phyloP scores from a whole-genome alignment of 2,113 vertebrate genomes.

The Prionailurus viverrinus region DNA sequence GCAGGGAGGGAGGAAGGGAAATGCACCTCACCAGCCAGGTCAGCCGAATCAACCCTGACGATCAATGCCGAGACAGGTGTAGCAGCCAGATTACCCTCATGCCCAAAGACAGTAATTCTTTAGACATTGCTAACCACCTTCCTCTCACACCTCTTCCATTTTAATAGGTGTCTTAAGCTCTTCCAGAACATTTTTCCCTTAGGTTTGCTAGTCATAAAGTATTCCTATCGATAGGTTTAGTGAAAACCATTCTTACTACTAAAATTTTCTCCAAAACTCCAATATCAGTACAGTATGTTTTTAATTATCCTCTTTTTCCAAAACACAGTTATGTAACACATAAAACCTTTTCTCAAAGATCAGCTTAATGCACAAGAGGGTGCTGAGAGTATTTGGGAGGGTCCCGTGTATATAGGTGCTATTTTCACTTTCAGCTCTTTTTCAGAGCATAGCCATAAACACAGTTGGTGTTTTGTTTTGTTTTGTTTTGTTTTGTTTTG shows the following conservation, averaged over 20 bases:
- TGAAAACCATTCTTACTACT: background rate
- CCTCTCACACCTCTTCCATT: background rate
- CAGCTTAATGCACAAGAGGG: background rate
- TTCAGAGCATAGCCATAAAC: background rate
- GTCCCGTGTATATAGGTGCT: background rate
- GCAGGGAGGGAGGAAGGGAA: background rate
- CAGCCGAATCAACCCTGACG: background rate
- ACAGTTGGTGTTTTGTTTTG: background rate
- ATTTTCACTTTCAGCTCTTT: background rate
- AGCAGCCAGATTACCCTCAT: background rate
- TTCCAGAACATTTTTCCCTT: background rate
- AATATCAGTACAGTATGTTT: background rate
- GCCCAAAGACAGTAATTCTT: background rate
- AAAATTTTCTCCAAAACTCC: background rate
- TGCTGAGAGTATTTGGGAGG: background rate
- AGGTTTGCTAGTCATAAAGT: background rate
- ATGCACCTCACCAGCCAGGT: background rate
- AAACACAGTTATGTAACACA: background rate
- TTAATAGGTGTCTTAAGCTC: background rate
- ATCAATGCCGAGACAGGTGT: background rate
- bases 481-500: no score
- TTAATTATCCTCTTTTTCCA: background rate
- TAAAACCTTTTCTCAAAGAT: background rate
- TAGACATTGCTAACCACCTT: background rate
- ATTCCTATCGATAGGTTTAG: background rate